Conservation (phyloP, 2,797 vertebrate genomes). For the Chaenodraco wilsoni region DNA sequence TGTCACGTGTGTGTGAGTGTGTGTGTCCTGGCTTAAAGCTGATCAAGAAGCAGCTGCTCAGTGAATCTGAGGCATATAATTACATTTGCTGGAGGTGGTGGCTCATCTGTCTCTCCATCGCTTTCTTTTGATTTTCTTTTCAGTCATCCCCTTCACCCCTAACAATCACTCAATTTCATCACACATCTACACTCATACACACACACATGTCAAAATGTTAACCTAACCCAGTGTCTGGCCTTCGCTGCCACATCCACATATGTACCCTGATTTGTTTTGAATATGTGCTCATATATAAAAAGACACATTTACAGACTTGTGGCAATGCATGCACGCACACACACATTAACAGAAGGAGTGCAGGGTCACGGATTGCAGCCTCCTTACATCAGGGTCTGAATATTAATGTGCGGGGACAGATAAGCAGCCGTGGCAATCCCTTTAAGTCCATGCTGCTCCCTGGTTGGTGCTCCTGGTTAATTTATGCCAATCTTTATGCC, state of each 20-base stretch:
- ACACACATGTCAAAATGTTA: slow-evolving; percentile 11
- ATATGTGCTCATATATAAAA: background rate
- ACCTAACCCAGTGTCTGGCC: slow-evolving; percentile 13
- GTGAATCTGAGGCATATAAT: slow-evolving; percentile 50
- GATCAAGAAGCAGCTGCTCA: slow-evolving; percentile 45
- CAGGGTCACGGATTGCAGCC: slow-evolving; percentile 77
- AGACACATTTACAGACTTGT: slow-evolving; percentile 23
- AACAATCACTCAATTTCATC: slow-evolving; percentile 36
- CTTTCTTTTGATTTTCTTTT: slow-evolving; percentile 41
- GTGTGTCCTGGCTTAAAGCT: slow-evolving; percentile 23
- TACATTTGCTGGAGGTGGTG: slow-evolving; percentile 60
- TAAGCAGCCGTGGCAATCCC: slow-evolving; percentile 82
- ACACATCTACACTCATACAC: background rate
- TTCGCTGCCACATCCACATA: slow-evolving; percentile 3
- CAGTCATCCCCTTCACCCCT: slow-evolving; percentile 19
- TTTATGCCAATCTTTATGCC: slow-evolving; percentile 64
- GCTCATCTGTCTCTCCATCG: slow-evolving; percentile 46
- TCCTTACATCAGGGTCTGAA: slow-evolving; percentile 78
- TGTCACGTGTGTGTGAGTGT: slow-evolving; percentile 5
- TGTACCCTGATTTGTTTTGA: background rate
- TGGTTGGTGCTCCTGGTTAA: slow-evolving; percentile 68
- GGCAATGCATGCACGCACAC: slow-evolving; percentile 32
- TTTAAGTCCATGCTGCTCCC: slow-evolving; percentile 69
- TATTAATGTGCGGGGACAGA: slow-evolving; percentile 82
- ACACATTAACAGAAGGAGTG: slow-evolving; percentile 60